Evolutionary conservation across 92 coral and sea anemone species (phyloP).

Genomic region (Phenganax subtilis): DNA sequence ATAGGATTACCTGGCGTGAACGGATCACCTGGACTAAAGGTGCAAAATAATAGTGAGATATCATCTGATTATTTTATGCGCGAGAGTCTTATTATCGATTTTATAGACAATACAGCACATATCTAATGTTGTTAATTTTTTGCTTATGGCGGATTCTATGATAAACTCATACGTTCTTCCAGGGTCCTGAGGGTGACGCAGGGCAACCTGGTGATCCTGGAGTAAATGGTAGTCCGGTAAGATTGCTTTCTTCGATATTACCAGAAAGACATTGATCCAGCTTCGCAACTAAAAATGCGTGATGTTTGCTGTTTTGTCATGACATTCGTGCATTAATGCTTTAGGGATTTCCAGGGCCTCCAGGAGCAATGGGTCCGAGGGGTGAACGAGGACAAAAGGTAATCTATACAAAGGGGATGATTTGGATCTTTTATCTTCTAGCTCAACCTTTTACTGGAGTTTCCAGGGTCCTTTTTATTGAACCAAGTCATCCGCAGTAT

Average conservation of each 20-base stretch:
- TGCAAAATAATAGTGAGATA: slow-evolving; percentile 41
- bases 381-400: slow-evolving; percentile 58
- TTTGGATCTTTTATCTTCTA: background rate
- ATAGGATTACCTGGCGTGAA: slow-evolving; percentile 50
- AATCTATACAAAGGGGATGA: background rate
- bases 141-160: background rate
- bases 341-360: slow-evolving; percentile 45
- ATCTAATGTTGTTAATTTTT: background rate
- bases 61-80: slow-evolving; percentile 8
- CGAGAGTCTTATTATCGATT: background rate
- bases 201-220: slow-evolving; percentile 52
- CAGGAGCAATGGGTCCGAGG: slow-evolving; percentile 45
- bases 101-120: background rate
- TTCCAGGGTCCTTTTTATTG: background rate
- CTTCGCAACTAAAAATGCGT: background rate
- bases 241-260: background rate
- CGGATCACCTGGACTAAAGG: slow-evolving; percentile 51
- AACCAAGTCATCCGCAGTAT: no score
- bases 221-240: slow-evolving; percentile 45
- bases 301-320: background rate
- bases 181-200: slow-evolving; percentile 52
- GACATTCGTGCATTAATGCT: background rate
- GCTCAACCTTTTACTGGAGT: background rate
- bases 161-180: background rate
- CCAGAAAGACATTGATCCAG: background rate